Percentiles rank a stretch among this genome's conserved stretches.
Conservation (phyloP, 2,113 vertebrate species). For the Cercocebus atys region DNA sequence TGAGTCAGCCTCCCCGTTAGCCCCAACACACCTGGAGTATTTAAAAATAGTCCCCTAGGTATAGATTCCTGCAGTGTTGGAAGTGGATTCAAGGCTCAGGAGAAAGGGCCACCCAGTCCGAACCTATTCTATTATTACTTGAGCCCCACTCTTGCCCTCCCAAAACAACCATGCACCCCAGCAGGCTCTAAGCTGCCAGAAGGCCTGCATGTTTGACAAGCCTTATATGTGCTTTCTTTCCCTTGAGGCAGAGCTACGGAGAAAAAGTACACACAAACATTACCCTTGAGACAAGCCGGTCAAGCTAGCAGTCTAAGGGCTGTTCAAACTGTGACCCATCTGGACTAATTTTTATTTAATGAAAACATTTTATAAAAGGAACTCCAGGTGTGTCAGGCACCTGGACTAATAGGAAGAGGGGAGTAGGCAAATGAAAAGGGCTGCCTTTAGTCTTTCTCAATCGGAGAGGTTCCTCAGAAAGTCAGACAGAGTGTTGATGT, state of each 20-base stretch:
- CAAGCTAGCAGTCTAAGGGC: neutral
- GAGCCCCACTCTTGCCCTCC: neutral
- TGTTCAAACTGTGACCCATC: neutral
- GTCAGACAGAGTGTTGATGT: neutral
- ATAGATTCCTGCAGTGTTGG: neutral
- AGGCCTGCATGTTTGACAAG: neutral
- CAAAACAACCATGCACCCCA: no score
- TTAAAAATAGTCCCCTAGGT: neutral
- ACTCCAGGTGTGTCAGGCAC: neutral
- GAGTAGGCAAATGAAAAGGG: neutral
- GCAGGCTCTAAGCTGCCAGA: neutral
- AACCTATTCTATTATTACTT: accelerated
- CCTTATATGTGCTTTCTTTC: neutral
- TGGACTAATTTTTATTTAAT: neutral
- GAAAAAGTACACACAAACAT: neutral
- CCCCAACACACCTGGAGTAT: neutral
- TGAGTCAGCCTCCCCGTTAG: neutral
- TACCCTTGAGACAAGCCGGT: neutral
- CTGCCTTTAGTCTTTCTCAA: neutral
- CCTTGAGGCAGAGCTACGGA: neutral
- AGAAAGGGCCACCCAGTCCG: neutral
- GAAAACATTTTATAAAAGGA: neutral
- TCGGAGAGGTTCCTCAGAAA: neutral
- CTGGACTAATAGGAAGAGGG: neutral
- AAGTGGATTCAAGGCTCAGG: neutral